Percentiles rank a stretch among this genome's conserved stretches.
These are phyloP conservation scores for Heptranchias perlo DNA, from an alignment of 2,113 vertebrate genomes.

Conservation along the genomic window DNA sequence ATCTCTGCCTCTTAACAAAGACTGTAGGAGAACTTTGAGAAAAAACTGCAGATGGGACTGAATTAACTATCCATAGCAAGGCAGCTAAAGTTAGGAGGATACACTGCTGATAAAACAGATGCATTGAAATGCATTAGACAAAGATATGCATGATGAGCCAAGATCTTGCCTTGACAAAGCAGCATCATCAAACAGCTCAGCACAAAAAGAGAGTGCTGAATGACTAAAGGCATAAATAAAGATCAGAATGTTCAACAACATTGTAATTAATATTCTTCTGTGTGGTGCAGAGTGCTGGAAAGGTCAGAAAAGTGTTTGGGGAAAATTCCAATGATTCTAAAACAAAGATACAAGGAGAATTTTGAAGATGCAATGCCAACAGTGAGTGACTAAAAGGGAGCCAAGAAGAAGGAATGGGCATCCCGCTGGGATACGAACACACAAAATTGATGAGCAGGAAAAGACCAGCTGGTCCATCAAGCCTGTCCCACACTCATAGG, in stretches of 20 bases:
- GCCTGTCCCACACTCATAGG: no score
- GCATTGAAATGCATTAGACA: neutral
- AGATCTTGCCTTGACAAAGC: neutral
- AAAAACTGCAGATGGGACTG: neutral
- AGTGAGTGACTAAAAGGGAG: neutral
- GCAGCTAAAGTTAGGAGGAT: no score
- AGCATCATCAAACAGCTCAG: neutral
- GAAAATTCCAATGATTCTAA: neutral
- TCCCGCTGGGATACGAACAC: no score
- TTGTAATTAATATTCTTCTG: neutral
- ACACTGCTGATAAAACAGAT: neutral
- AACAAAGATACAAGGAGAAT: neutral
- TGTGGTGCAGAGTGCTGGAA: neutral
- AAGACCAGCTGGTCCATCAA: no score
- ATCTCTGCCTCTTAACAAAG: neutral
- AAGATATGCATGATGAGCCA: neutral
- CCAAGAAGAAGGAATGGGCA: neutral
- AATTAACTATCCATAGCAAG: neutral
- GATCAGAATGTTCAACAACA: neutral
- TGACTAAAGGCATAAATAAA: neutral
- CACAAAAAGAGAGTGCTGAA: neutral
- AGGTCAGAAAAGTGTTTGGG: neutral
- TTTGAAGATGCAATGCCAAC: neutral
- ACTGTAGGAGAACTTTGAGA: neutral
- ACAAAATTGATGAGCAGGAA: no score